Conservation (phyloP, 2,113 vertebrate genomes). For the Falco punctatus region DNA sequence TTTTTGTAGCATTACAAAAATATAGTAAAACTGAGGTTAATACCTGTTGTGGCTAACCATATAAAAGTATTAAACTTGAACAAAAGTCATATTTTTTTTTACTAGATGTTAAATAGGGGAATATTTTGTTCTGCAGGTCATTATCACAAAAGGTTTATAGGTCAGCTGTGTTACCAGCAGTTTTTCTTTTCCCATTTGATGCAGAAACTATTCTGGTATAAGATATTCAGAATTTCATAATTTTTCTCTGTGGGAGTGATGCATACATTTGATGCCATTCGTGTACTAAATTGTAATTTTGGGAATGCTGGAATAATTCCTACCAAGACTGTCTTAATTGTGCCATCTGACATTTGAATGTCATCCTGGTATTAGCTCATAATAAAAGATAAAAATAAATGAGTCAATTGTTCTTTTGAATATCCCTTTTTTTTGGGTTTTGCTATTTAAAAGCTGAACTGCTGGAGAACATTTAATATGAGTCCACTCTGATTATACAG, state of each 20-base stretch:
- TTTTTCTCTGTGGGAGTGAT: constrained; percentile 64
- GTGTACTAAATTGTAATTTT: constrained; percentile 66
- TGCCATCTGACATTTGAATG: constrained; percentile 72
- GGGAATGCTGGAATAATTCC: constrained; percentile 70
- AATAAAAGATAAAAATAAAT: constrained; percentile 71
- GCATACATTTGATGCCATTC: constrained; percentile 60
- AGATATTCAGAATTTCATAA: constrained; percentile 40
- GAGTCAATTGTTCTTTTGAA: constrained; percentile 47
- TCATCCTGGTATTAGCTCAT: constrained; percentile 74
- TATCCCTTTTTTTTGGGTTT: neutral
- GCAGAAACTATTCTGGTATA: constrained; percentile 56
- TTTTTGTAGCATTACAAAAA: constrained; percentile 81
- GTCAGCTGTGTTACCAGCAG: constrained; percentile 65
- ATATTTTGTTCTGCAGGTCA: constrained; percentile 60
- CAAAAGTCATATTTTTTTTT: constrained; percentile 69
- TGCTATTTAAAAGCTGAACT: constrained; percentile 61
- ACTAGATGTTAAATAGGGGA: constrained; percentile 62
- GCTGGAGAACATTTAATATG: constrained; percentile 49
- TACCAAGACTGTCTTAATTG: constrained; percentile 69
- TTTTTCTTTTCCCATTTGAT: constrained; percentile 53
- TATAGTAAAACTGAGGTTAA: constrained; percentile 77
- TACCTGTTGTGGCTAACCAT: constrained; percentile 82
- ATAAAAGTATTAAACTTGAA: constrained; percentile 81
- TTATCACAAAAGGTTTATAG: constrained; percentile 52
- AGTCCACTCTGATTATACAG: neutral